Base-by-base conservation (phyloP, 2,888 invertebrate species). In the Fragum sueziense region DNA sequence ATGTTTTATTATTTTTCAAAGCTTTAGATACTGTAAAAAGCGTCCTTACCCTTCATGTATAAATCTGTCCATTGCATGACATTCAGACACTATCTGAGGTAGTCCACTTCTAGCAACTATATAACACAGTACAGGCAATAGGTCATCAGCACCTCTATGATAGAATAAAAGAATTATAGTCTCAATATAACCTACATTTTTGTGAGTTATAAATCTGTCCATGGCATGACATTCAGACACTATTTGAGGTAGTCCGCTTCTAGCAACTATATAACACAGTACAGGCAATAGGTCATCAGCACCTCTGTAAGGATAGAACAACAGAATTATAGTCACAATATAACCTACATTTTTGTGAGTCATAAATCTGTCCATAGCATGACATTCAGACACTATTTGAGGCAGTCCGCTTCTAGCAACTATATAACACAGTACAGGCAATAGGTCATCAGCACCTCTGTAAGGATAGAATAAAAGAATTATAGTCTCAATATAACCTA, bases 201-300 rank as follows among this genome's bases (percentile, higher is more conserved):
- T n/a, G n/a, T n/a, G n/a, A n/a, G n/a, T n/a, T 33, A 61, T n/a
- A 74, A 92, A 91, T 80, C 90, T 90, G 52, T 91, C 90, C 87
- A 92, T 87, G 33, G 91, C 90, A 6, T 86, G 85, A 77, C 91
- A 91, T 75, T 92, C 92, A 0, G 92, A 89, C 2, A 90, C 85
- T 33, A 92, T 82, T 83, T 91, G 90, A 11, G 92, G 91, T 3
- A 86, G 76, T 7, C 84, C 73, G 62, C 86, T 85, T 62, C 85
- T 77, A 11, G 90, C 72, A 0, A 92, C 82, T 17, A 92, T 87
- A 71, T 89, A 92, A 72, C 88, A 86, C 79, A 92, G 76, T 2
- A 92, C 86, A 0, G 92, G 92, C 62, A 92, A 78, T 67, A 92
- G 80, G 82, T 92, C 92, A 88, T 92, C 92, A 7, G 92, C 92